Evolutionary conservation across 2,888 invertebrate genomes (phyloP).

Genomic region (Trachelus tabidus): DNA sequence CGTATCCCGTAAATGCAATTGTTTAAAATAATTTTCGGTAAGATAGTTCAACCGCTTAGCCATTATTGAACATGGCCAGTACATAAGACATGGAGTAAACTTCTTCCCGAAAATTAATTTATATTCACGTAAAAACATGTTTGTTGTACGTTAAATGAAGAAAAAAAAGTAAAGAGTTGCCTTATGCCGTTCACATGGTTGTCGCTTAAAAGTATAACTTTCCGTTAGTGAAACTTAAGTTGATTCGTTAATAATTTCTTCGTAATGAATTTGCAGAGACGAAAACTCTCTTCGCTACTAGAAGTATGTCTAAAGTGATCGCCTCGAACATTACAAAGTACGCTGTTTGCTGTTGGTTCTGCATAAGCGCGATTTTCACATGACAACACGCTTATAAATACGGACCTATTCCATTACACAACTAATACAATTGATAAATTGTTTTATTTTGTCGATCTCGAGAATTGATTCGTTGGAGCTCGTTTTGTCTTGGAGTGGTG

Average conservation of each 20-base stretch:
- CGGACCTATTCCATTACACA: conserved; percentile 16
- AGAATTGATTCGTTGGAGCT: conserved; percentile 13
- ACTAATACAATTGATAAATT: conserved; percentile 9
- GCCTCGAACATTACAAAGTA: not conserved
- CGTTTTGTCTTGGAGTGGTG: conserved; percentile 32
- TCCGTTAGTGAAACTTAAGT: not conserved
- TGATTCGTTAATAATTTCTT: not conserved
- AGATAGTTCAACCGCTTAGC: not conserved
- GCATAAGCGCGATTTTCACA: not conserved
- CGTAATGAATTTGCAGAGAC: not conserved
- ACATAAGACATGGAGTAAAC: not conserved
- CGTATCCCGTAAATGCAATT: not conserved
- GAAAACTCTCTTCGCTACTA: not conserved
- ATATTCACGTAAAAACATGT: not conserved
- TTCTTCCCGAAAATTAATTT: not conserved
- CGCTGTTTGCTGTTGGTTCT: not conserved
- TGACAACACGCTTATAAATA: conserved; percentile 11
- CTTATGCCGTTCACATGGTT: not conserved
- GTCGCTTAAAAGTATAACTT: not conserved
- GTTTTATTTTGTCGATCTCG: not conserved
- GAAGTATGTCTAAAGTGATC: not conserved
- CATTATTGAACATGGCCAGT: not conserved
- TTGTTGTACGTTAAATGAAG: not conserved
- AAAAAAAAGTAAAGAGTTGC: not conserved
- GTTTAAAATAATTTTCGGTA: not conserved